Base-by-base conservation (phyloP, 2,113 vertebrate species). In the Aldabrachelys gigantea region DNA sequence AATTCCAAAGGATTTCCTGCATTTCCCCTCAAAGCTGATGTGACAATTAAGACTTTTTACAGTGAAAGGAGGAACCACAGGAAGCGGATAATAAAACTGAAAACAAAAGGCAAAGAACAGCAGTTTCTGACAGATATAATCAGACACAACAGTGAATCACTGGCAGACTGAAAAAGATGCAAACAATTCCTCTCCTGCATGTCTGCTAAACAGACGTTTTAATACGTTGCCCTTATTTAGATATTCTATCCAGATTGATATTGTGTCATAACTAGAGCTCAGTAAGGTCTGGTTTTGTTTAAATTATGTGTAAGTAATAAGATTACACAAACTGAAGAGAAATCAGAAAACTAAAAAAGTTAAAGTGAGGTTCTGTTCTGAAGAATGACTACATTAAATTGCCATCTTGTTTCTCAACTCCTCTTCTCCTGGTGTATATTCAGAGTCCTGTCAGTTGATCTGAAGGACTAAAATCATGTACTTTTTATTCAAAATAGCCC, bases 131-230 rank as follows among this genome's bases (percentile, higher is more conserved):
- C 8, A 84, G 5, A 87, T 75, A 12, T 57, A 47, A 79, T 59
- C 76, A 56, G 27, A 86, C 72, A 88, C 25, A 89, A 82, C 59
- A 88, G 2, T 88, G 81, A 95, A n/a, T 80, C 87, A 69, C 27
- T 72, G 85, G 14, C 41, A 38, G 80, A 29, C 83, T 69, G 65
- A 38, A 69, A 38, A 78, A 72, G 54, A 90, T 10, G 72, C 10
- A 76, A 91, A 80, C 22, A 83, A 38, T 50, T 84, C 16, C 65
- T 69, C 65, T 31, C 59, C 16, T 56, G 49, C 17, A 13, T 1
- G 3, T 27, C 85, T 88, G 13, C 24, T 76, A 56, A 92, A 81
- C 35, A 38, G 35, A 69, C 38, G 35, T 13, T 91, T 89, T 21
- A 78, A 41, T 89, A 13, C 10, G 87, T 72, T 62, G 17, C 84